phyloP scores from a whole-genome alignment of 2,797 vertebrate genomes.

The Tragelaphus eurycerus region DNA sequence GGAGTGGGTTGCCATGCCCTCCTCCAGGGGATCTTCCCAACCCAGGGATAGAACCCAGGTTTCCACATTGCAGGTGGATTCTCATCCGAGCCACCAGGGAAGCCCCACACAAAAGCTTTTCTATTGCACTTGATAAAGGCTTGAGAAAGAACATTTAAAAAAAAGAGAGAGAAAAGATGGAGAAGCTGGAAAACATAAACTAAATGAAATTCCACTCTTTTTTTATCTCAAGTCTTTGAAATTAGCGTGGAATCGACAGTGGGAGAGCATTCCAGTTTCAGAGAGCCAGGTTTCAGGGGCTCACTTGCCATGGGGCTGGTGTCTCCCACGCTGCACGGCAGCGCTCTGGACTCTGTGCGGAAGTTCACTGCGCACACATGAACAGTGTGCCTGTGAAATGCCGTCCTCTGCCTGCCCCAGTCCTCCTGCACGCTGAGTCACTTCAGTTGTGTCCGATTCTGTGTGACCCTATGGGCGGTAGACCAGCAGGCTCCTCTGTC shows the following conservation, averaged over 20 bases:
- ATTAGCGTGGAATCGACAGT: accelerated
- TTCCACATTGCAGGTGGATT: background rate
- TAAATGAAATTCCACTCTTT: background rate
- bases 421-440: background rate
- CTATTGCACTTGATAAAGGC: background rate
- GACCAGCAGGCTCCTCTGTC: background rate
- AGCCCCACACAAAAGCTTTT: background rate
- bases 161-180: background rate
- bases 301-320: background rate
- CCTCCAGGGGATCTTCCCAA: background rate
- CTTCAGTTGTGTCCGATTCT: background rate
- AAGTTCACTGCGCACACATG: accelerated
- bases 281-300: background rate
- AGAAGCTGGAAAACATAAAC: background rate
- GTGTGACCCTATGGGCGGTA: background rate
- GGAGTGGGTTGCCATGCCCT: background rate
- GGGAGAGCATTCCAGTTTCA: background rate
- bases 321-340: accelerated
- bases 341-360: too few relatives aligned
- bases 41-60: background rate
- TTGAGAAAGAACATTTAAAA: background rate
- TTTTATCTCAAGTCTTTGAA: background rate
- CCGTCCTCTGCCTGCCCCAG: background rate
- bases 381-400: accelerated
- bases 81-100: background rate